These are phyloP conservation scores for Montipora capitata DNA, from an alignment of 92 coral and sea anemone species.

Conservation along the genomic window DNA sequence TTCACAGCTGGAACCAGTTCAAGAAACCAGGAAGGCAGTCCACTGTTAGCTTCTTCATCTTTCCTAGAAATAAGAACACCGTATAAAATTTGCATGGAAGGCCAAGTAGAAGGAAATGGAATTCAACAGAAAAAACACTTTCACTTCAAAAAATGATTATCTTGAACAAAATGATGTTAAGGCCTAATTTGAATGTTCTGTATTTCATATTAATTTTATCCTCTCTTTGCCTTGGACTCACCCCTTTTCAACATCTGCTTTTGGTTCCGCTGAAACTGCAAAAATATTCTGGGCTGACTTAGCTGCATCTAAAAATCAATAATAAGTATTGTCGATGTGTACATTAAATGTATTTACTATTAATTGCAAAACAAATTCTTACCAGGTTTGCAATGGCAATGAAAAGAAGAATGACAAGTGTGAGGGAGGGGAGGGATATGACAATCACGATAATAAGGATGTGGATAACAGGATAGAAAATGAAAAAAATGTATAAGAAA, in stretches of 20 bases:
- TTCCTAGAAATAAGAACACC: conserved; percentile 22
- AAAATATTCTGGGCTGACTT: conserved; percentile 50
- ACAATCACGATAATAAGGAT: too few relatives aligned
- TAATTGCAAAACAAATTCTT: neutral
- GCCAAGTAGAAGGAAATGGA: too few relatives aligned
- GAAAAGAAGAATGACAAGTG: too few relatives aligned
- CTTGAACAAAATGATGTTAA: too few relatives aligned
- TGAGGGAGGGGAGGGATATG: too few relatives aligned
- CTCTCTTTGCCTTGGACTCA: neutral
- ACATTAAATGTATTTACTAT: neutral
- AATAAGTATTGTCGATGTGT: neutral
- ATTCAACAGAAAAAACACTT: too few relatives aligned
- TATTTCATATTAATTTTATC: neutral
- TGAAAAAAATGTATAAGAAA: too few relatives aligned
- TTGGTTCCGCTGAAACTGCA: conserved; percentile 20
- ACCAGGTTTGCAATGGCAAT: too few relatives aligned
- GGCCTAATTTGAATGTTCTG: neutral
- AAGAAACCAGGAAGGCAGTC: conserved; percentile 87
- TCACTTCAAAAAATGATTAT: too few relatives aligned
- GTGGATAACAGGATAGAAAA: too few relatives aligned
- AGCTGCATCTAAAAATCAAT: conserved; percentile 31
- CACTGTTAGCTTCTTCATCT: conserved; percentile 60
- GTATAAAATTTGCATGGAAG: too few relatives aligned
- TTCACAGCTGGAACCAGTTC: conserved; percentile 96
- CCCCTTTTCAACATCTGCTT: conserved; percentile 54